phyloP scores from a whole-genome alignment of 2,888 invertebrate species.

The Epirrhoe alternata region DNA sequence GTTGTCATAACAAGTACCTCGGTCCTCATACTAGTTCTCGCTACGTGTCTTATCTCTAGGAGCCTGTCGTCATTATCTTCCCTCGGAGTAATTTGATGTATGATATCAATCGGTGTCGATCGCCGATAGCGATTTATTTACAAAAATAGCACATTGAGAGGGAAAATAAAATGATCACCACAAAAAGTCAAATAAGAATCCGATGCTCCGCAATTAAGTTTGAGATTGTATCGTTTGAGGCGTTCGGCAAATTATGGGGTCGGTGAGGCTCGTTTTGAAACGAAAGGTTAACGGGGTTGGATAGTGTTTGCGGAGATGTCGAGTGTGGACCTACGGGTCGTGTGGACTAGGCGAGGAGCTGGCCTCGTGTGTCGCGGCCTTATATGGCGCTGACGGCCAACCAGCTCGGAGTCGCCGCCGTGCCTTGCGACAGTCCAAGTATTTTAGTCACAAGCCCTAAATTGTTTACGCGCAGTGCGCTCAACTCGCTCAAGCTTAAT shows the following conservation, averaged over 20 bases:
- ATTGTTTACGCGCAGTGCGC: slow-evolving; percentile 60
- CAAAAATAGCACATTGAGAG: slow-evolving; percentile 38
- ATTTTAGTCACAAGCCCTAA: slow-evolving; percentile 72
- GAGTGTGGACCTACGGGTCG: slow-evolving; percentile 42
- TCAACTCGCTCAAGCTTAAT: slow-evolving; percentile 55
- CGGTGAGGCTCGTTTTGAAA: slow-evolving; percentile 42
- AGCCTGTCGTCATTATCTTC: slow-evolving; percentile 56
- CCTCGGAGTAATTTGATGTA: slow-evolving; percentile 61
- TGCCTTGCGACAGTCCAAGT: slow-evolving; percentile 63
- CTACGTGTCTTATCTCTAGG: slow-evolving; percentile 70
- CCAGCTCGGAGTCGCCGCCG: slow-evolving; percentile 51
- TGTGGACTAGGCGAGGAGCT: slow-evolving; percentile 47
- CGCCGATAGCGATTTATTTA: slow-evolving; percentile 50
- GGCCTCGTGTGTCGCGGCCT: slow-evolving; percentile 71
- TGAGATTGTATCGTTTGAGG: slow-evolving; percentile 50
- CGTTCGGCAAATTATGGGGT: slow-evolving; percentile 52
- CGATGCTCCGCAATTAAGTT: slow-evolving; percentile 50
- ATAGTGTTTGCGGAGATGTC: slow-evolving; percentile 55
- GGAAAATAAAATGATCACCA: slow-evolving; percentile 33
- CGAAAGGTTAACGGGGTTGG: slow-evolving; percentile 52
- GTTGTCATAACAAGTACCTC: slow-evolving; percentile 61
- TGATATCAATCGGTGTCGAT: slow-evolving; percentile 56
- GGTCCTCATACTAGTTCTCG: slow-evolving; percentile 56
- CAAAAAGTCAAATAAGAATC: slow-evolving; percentile 40
- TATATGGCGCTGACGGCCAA: slow-evolving; percentile 75